Base-by-base conservation (phyloP, 2,888 invertebrate species). In the Malacosoma neustria region DNA sequence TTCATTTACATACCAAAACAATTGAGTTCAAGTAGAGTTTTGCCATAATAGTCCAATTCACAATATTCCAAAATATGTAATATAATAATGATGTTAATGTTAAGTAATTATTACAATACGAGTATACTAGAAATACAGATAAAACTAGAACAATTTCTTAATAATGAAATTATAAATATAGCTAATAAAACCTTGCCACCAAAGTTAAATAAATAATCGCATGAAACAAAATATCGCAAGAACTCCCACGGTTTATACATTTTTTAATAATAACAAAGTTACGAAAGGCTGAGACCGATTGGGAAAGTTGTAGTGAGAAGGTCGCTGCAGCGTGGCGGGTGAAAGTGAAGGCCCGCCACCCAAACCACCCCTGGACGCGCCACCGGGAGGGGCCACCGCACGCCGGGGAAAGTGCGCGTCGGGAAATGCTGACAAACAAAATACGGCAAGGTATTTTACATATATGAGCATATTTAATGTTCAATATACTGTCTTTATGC, bases 261-360 rank as follows among this genome's bases (percentile, higher is more conserved):
- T 44, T 46, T 45, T 49, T 46, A 45, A 43, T 46, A 39, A 43
- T 49, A 54, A 45, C 35, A 41, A 36, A 43, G 43, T 54, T 57
- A 40, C 51, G 40, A 57, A 57, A 57, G 49, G 48, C 44, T 51
- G 52, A 51, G 44, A 52, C 63, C 61, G 59, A 67, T 63, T 56
- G 60, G 45, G 61, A 65, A 70, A 68, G 65, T 69, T 63, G 45
- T 53, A 48, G 46, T 45, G 43, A 53, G 61, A 70, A 68, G 66
- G 68, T 71, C 68, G 64, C 41, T 57, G 57, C 52, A 47, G 54
- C 53, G 56, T 50, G 57, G 42, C 57, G 51, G 61, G 58, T 48
- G 79, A 80, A 76, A 80, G 77, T 71, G 72, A 79, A 76, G 58
- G 69, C 50, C 48, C 41, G 42, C 41, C 35, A 41, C 48, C 57